Base-by-base conservation (phyloP, 2,113 vertebrate species). In the Dermatemys mawii region DNA sequence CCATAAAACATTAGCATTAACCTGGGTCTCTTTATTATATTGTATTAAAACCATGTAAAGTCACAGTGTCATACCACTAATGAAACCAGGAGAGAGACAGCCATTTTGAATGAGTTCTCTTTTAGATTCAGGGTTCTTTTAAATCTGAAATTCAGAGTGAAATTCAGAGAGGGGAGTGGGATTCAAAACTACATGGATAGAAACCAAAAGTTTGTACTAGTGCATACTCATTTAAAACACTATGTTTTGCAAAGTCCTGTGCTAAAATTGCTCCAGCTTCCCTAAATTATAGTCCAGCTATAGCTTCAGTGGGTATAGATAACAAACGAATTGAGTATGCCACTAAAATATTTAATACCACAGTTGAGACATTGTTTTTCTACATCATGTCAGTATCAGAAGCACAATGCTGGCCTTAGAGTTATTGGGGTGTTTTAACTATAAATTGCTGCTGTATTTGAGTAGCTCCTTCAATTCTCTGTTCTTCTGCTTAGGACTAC, bases 391-490 rank as follows among this genome's bases (percentile, higher is more conserved):
- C 91, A 63, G 38, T 91, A n/a, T 44, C 87, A 50, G 44, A 8
- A 94, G 60, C 51, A 57, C 16, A 60, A 35, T 67, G 16, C 70
- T 90, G 89, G 91, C 55, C 76, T 83, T 41, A 79, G 86, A 84
- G 90, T 49, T 93, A 88, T 44, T 78, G 75, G 55, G 97, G n/a
- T 32, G 3, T 90, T 92, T 93, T 29, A 82, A 10, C 51, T 76
- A 0, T 35, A 5, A 70, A 12, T 53, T 53, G 21, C 21, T 53
- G 22, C 51, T 53, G 51, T 53, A 92, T 95, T 95, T 97, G 90
- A 96, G 89, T 89, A 91, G 91, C 95, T 94, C 95, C 70, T 93
- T 96, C 94, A 94, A 75, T 79, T 97, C 92, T 55, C 51, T 67
- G 89, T 3, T 82, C 91, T 90, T 96, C 76, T 90, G 80, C 1